phyloP scores from a whole-genome alignment of 2,113 vertebrate species.

The Lepidothrix coronata region DNA sequence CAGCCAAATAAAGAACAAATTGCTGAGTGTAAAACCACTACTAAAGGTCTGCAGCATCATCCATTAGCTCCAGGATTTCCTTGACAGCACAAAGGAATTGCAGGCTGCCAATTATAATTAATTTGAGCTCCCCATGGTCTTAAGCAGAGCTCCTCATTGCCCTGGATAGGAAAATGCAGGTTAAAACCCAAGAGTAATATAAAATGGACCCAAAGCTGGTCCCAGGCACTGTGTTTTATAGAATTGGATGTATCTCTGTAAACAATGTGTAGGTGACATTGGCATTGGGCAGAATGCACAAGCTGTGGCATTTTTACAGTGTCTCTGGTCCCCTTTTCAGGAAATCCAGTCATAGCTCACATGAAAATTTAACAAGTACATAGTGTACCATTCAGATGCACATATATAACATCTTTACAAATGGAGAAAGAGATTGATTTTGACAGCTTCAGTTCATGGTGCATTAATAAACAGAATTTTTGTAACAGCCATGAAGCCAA shows the following conservation, averaged over 20 bases:
- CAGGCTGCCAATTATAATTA: slow-evolving; percentile 23
- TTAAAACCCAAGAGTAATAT: neutral
- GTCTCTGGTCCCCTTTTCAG: neutral
- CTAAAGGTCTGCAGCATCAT: neutral
- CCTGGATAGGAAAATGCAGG: neutral
- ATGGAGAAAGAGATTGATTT: neutral
- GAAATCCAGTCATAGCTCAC: neutral
- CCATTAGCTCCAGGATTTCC: slow-evolving; percentile 18
- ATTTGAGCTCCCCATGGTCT: neutral
- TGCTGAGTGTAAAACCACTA: neutral
- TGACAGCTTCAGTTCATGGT: neutral
- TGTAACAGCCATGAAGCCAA: neutral
- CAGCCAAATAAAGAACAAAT: slow-evolving; percentile 33
- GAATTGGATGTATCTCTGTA: neutral
- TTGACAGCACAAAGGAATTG: slow-evolving; percentile 33
- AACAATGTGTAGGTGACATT: neutral
- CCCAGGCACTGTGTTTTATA: neutral
- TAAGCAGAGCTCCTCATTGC: neutral
- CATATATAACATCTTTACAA: neutral
- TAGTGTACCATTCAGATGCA: neutral
- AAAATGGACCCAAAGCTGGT: neutral
- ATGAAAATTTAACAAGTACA: neutral
- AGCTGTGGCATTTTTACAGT: neutral
- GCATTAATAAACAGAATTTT: neutral
- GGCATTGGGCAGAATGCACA: neutral